Base-by-base conservation (phyloP, 2,797 vertebrate species). In the Arctocebus calabarensis region DNA sequence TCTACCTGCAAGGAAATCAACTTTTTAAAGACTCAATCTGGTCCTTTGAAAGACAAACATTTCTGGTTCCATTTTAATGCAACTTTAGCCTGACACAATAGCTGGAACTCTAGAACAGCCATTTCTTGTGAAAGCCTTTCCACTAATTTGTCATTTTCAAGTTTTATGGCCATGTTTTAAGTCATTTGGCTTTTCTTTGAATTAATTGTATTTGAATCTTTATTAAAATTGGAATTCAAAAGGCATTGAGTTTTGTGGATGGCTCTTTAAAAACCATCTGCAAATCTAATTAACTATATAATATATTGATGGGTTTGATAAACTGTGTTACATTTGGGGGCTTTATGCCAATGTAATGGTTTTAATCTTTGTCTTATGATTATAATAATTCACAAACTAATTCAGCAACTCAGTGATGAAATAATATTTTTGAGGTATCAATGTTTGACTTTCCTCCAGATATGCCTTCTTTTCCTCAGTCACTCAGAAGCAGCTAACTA, bases 1-100 rank as follows among this genome's bases (percentile, higher is more conserved):
- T 90, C 61, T 84, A 96, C 96, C 93, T 96, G 91, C 25, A 78
- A 95, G 92, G 70, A 96, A 96, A 95, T 92, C 62, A 14, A 84
- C 77, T 59, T 95, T 96, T 96, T 95, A 94, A 83, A 93, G 59
- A 93, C 81, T 48, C 90, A 71, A 91, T 93, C 81, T 96, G 48
- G 84, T 91, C 62, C 70, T 96, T 74, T 91, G 77, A 95, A 87
- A 96, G 71, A 91, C 78, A 95, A 92, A 93, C 84, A 78, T 82
- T 91, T 94, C 75, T 96, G 88, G 79, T 94, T 95, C 77, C 17
- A 40, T 95, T 94, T 95, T 94, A 95, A 89, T 64, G 25, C 59
- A 78, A 55, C 55, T 92, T 95, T 96, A 92, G 71, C 19, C 66
- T 84, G 71, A 83, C 88, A 66, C 84, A 86, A 68, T 81, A 70